Evolutionary conservation across 2,797 vertebrate genomes (phyloP), one percentile per base, ranked within the genome.

Genomic region (Picus viridis): DNA sequence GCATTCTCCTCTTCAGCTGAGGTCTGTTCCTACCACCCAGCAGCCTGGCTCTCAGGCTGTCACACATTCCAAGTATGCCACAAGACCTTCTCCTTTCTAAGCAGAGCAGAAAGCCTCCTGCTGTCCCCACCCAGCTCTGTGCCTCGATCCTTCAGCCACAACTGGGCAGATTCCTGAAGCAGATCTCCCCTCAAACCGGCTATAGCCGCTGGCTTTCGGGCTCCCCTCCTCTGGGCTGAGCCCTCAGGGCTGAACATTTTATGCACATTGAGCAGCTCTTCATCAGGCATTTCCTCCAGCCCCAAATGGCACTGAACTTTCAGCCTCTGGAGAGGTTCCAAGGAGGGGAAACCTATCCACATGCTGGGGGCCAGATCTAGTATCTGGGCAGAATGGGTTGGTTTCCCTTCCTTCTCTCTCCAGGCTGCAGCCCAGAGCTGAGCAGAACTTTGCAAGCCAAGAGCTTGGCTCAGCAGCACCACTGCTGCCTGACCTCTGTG

Each of bases 261-360:
- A 20, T 74, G 91, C 81, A 62, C 36, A 69, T 43, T 72, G 36
- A 90, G 90, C 91, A 72, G 81, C 18, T 93, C 84, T 82, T 77
- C 69, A 57, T 57, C 85, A 81, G 81, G 62, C 83, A 63, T 75
- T 87, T 94, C 92, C 86, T 91, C 78, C 8, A 2, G 69, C 69
- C 81, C 86, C 39, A 4, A 82, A n/a, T n/a, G 91, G 47, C 56
- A 30, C 4, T 59, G 62, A 74, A 10, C 81, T 87, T 39, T n/a
- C n/a, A n/a, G n/a, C n/a, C 32, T 24, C 91, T 93, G 93, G 84
- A 69, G 51, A 9, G 39, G 30, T 57, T 67, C 92, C 94, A 90
- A 49, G 67, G 8, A 74, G 61, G 57, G n/a, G n/a, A n/a, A n/a
- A n/a, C n/a, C n/a, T n/a, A n/a, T n/a, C n/a, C n/a, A n/a, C n/a